Conservation (phyloP, 2,797 vertebrate species). For the Ispidina lecontei region DNA sequence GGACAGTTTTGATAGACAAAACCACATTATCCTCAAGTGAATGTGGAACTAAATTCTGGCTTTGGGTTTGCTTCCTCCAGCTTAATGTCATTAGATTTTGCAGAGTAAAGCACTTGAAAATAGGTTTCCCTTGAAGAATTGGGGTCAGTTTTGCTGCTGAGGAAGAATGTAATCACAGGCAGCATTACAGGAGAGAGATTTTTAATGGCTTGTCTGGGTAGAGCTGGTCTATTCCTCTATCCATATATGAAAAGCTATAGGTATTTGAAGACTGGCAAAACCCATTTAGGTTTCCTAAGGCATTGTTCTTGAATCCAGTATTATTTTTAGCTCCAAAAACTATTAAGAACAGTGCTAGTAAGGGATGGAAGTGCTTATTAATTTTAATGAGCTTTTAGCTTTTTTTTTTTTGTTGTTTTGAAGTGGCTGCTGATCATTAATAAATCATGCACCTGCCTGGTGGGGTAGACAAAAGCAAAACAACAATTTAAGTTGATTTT, state of each 20-base stretch:
- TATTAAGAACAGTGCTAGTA: neutral
- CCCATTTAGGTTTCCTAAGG: neutral
- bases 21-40: constrained; percentile 4
- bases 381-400: constrained; percentile 51
- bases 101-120: constrained; percentile 39
- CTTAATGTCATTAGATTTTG: constrained; percentile 40
- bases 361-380: neutral
- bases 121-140: constrained; percentile 9
- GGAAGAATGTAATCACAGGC: constrained; percentile 4
- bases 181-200: neutral
- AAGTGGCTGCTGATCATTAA: neutral
- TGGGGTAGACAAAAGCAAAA: neutral
- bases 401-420: neutral
- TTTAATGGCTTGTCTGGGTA: neutral
- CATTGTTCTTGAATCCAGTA: neutral
- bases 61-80: constrained; percentile 6
- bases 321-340: neutral
- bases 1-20: constrained; percentile 15
- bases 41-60: neutral
- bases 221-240: neutral
- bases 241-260: neutral
- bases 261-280: neutral
- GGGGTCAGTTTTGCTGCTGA: constrained; percentile 17
- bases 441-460: neutral
- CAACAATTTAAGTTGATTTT: neutral